Evolutionary conservation across 2,113 vertebrate genomes (phyloP), one percentile per base, ranked within the genome.

Genomic region (Tyrannus savana): DNA sequence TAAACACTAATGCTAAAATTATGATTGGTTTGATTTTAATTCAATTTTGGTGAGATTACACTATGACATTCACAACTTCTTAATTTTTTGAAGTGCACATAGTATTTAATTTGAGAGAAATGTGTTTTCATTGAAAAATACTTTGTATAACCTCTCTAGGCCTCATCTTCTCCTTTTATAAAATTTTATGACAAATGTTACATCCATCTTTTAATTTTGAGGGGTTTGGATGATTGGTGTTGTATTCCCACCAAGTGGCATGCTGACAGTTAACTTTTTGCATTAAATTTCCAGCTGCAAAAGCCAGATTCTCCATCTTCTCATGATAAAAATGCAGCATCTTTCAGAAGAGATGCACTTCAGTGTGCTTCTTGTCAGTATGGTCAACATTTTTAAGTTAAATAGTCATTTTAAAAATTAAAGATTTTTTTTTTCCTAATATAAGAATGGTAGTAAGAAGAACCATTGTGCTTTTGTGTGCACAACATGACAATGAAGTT

Each of bases 51-150:
- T 81, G 31, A 78, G 4, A 6, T 72, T 64, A 46, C 6, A 50
- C 10, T 24, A 35, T 41, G 19, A 58, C 2, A 80, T 25, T 22
- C 44, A 1, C 3, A 53, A 21, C 4, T 42, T 60, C n/a, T 28
- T 6, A 0, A 0, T 15, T 75, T 83, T 78, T 90, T 19, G 4
- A 17, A 76, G 42, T n/a, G 49, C 5, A 25, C 1, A 6, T 8
- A 6, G 3, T 28, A 33, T 55, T 73, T 71, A 55, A 30, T 68
- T 66, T 37, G 7, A 56, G 8, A 75, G 72, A 75, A 59, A 75
- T 3, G 1, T 21, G 1, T n/a, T 5, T 31, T 90, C 3, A 16
- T 44, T 55, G 9, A 71, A 84, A 95, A 89, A 60, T 66, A 23
- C 4, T 31, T 39, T 12, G 1, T n/a, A 16, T 30, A 78, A 66